These are phyloP conservation scores for Orycteropus afer DNA, from an alignment of 2,113 vertebrate genomes.

Conservation along the genomic window DNA sequence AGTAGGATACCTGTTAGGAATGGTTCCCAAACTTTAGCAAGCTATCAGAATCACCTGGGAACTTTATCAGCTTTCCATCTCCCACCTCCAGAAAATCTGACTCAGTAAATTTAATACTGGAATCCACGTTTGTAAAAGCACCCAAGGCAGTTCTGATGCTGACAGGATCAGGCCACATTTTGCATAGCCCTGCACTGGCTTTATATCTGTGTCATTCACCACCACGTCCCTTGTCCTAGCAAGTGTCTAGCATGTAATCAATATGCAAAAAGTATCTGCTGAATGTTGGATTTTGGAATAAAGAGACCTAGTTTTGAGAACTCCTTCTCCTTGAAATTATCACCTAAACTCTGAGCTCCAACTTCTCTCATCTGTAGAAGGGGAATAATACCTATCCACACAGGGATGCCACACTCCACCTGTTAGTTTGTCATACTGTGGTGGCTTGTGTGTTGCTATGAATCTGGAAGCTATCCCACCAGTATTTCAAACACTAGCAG, in stretches of 20 bases:
- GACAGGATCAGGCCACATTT: background rate
- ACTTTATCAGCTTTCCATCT: background rate
- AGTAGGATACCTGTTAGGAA: too few relatives aligned
- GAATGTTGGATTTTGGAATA: background rate
- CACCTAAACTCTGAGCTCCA: background rate
- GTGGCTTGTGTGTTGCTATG: background rate
- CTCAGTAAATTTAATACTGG: background rate
- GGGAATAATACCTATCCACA: background rate
- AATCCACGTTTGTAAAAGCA: background rate
- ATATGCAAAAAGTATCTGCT: background rate
- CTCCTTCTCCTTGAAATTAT: background rate
- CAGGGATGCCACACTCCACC: background rate
- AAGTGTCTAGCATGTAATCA: background rate
- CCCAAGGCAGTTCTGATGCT: background rate
- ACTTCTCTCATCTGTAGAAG: background rate
- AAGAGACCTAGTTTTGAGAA: background rate
- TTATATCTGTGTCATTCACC: background rate
- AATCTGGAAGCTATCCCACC: background rate
- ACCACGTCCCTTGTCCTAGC: accelerated
- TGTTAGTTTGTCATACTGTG: background rate
- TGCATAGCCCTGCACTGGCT: background rate
- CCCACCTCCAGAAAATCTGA: background rate
- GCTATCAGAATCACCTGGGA: background rate
- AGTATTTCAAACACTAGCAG: background rate
- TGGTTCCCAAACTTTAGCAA: conserved; percentile 4